Evolutionary conservation across 2,888 invertebrate species (phyloP), one percentile per base, ranked within the genome.

Genomic region (Eudasyphora cyanicolor): DNA sequence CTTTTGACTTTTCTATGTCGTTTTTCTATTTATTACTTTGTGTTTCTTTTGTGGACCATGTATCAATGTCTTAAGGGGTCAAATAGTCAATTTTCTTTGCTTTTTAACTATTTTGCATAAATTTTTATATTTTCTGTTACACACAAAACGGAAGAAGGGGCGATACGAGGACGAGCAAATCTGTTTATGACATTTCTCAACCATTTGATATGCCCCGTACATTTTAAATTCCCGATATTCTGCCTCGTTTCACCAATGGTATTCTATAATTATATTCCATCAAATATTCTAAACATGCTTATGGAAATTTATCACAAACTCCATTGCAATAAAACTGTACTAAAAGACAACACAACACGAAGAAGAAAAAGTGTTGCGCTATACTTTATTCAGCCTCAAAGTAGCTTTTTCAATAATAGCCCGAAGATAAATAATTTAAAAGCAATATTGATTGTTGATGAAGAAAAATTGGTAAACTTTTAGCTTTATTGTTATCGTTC

Each of bases 321-420:
- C 54, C 2, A 6, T 24, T 62, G 38, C 42, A 74, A 64, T 24
- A 35, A 27, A 45, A 35, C 10, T 6, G 6, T 35, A 35, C 10
- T 6, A 10, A 17, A 21, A 51, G 21, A n/a, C 24, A 51, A 19
- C n/a, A 54, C 67, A 45, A 45, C 57, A 35, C 27, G n/a, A 57
- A 60, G 35, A 19, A 12, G n/a, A n/a, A n/a, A n/a, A 14, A 12
- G 57, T 27, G 57, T 27, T 57, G 57, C 27, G 35, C 62, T 45
- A 70, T 67, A 69, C n/a, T n/a, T n/a, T n/a, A n/a, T n/a, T n/a
- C n/a, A 10, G 57, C 17, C 24, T 12, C 2, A n/a, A 14, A 82
- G 73, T 73, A 67, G 57, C n/a, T n/a, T 73, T 77, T 76, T 73
- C 76, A 76, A 82, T 82, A 71, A 79, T 49, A 57, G 82, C 82